Conservation (phyloP, 2,797 vertebrate species). For the Helarctos malayanus region DNA sequence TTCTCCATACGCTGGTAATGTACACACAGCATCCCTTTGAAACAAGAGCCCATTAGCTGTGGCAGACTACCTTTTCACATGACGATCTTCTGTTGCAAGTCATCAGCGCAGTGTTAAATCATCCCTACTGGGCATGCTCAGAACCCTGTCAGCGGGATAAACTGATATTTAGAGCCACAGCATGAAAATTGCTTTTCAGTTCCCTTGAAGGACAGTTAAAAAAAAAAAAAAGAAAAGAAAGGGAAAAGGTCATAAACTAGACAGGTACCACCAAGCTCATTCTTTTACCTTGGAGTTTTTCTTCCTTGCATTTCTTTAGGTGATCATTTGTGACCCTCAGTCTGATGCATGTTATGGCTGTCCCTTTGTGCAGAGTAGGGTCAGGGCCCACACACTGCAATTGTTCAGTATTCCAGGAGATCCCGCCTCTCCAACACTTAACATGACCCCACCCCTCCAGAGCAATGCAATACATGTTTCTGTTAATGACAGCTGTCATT, state of each 20-base stretch:
- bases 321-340: background rate
- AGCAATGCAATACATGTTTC: background rate
- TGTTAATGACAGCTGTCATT: conserved; percentile 34
- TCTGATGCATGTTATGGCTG: background rate
- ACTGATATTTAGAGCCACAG: conserved; percentile 87
- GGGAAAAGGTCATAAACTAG: conserved; percentile 81
- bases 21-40: conserved; percentile 91
- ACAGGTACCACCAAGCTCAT: conserved; percentile 70
- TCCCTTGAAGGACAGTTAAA: conserved; percentile 76
- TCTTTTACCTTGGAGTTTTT: conserved; percentile 26
- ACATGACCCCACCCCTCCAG: background rate
- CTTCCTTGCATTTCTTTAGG: conserved; percentile 40
- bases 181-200: conserved; percentile 87
- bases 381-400: background rate
- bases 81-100: conserved; percentile 89
- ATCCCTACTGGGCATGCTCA: conserved; percentile 89
- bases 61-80: conserved; percentile 91
- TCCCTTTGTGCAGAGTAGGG: conserved; percentile 3
- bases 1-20: conserved; percentile 90
- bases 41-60: conserved; percentile 91
- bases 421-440: background rate
- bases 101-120: conserved; percentile 90
- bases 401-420: background rate
- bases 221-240: background rate
- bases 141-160: conserved; percentile 84